Conservation (phyloP, 2,888 invertebrate genomes). For the Congeria kusceri region DNA sequence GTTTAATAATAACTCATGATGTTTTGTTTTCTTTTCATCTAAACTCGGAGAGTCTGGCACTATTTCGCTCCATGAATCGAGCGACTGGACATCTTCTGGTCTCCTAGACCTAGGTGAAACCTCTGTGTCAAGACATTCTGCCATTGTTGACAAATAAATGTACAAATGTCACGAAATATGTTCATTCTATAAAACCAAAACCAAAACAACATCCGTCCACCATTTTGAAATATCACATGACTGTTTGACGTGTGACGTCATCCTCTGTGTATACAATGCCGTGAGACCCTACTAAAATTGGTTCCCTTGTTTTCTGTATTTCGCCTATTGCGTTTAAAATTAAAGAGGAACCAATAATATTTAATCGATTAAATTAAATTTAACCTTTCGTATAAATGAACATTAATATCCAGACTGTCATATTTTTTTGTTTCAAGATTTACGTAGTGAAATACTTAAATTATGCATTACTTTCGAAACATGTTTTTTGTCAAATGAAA, state of each 20-base stretch:
- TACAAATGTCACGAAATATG: background rate
- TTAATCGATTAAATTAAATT: no score
- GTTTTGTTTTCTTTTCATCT: slow-evolving; percentile 5
- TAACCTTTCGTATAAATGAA: no score
- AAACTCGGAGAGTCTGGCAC: slow-evolving; percentile 23
- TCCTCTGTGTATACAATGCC: no score
- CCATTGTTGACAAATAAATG: background rate
- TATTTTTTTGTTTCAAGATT: no score
- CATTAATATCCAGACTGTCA: no score
- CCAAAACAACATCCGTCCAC: slow-evolving; percentile 22
- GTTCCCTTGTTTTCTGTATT: no score
- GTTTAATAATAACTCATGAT: slow-evolving; percentile 33
- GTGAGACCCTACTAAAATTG: no score
- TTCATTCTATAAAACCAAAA: background rate
- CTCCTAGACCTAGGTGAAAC: slow-evolving; percentile 23
- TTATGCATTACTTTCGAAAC: no score
- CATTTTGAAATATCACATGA: slow-evolving; percentile 63
- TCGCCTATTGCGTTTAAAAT: no score
- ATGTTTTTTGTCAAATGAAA: no score
- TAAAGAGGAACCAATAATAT: no score
- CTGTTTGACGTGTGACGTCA: background rate
- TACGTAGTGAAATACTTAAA: no score
- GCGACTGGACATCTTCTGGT: slow-evolving; percentile 69
- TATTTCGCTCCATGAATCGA: slow-evolving; percentile 75
- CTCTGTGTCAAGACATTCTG: slow-evolving; percentile 5